Conservation (phyloP, 2,113 vertebrate species). For the Nansenia antarctica region DNA sequence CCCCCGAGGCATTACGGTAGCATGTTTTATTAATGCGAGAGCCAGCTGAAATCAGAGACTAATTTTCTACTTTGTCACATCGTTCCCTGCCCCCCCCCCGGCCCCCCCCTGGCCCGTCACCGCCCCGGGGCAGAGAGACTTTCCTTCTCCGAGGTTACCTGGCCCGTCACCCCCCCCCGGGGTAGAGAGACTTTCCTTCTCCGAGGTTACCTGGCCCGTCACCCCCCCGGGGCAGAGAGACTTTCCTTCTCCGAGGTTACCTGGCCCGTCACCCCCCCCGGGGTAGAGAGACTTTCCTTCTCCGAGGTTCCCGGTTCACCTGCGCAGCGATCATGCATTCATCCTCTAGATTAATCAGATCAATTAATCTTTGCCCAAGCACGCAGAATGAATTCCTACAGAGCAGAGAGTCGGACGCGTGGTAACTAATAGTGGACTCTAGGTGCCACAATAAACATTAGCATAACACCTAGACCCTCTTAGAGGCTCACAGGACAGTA, state of each 20-base stretch:
- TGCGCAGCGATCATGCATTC: conserved; percentile 57
- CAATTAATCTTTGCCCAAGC: conserved; percentile 61
- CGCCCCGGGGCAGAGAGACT: background rate
- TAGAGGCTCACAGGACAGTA: background rate
- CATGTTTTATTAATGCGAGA: conserved; percentile 84
- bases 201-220: conserved; percentile 35
- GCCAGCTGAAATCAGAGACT: conserved; percentile 75
- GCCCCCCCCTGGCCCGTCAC: background rate
- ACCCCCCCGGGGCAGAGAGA: background rate
- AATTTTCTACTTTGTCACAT: conserved; percentile 85
- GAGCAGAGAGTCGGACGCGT: background rate
- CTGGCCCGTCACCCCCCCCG: background rate
- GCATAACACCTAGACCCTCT: background rate
- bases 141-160: conserved; percentile 43
- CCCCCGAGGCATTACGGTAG: conserved; percentile 75
- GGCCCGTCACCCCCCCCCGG: background rate
- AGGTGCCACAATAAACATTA: background rate
- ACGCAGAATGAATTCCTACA: conserved; percentile 26
- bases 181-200: background rate
- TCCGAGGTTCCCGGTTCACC: conserved; percentile 58
- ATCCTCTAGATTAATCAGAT: conserved; percentile 67
- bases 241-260: conserved; percentile 42
- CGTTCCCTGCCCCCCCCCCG: conserved; percentile 70
- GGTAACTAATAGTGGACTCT: background rate
- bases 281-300: background rate